These are phyloP conservation scores for Empidonax alnorum DNA, from an alignment of 2,113 vertebrate species.

Conservation along the genomic window DNA sequence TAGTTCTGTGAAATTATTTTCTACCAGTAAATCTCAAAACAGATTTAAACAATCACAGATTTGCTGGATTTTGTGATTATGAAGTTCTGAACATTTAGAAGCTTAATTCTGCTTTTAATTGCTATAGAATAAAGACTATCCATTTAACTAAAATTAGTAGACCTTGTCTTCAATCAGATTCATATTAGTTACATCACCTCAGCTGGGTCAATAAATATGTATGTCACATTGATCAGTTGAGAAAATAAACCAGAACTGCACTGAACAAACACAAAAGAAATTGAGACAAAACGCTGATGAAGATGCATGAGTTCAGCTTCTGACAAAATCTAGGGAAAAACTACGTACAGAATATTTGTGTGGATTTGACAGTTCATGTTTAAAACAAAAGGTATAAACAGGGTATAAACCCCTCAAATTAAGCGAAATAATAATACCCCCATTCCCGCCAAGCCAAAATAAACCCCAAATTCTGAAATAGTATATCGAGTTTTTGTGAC, in stretches of 20 bases:
- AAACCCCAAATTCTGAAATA: neutral
- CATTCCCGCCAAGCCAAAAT: neutral
- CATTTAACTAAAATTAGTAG: neutral
- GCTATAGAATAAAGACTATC: accelerated
- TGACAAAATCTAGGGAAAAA: neutral
- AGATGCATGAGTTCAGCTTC: neutral
- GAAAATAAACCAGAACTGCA: neutral
- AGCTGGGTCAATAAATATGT: neutral
- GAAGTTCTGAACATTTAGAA: neutral
- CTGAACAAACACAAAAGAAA: neutral
- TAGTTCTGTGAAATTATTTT: neutral
- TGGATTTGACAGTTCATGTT: neutral
- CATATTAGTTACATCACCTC: neutral
- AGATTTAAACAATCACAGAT: neutral
- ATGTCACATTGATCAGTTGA: neutral
- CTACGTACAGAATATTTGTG: neutral
- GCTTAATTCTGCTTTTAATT: neutral
- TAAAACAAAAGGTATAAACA: neutral
- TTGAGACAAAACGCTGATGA: neutral
- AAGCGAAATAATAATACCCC: neutral
- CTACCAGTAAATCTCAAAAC: neutral
- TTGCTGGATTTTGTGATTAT: neutral
- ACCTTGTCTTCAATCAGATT: neutral
- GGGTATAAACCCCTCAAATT: too few relatives aligned
- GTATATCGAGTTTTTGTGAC: neutral